Evolutionary conservation across 2,797 vertebrate species (phyloP).

Genomic region (Aeoliscus strigatus): DNA sequence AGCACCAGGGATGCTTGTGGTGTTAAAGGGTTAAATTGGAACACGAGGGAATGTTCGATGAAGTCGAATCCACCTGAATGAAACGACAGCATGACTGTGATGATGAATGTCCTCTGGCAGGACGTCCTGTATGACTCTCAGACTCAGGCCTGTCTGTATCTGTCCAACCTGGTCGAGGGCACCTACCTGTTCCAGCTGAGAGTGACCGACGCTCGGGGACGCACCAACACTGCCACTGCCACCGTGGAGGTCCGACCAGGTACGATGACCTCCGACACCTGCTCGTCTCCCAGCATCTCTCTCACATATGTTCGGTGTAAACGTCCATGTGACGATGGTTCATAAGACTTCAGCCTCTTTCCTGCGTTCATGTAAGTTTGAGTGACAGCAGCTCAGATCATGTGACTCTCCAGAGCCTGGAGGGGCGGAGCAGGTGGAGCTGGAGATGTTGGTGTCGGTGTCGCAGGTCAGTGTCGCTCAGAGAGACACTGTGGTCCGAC

Average conservation of each 20-base stretch:
- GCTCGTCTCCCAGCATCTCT: no score
- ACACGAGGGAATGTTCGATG: no score
- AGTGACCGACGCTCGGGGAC: slow-evolving; percentile 78
- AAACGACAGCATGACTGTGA: not conserved
- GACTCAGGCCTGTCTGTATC: slow-evolving; percentile 72
- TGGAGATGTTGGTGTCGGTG: slow-evolving; percentile 83
- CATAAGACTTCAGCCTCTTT: no score
- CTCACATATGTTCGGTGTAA: no score
- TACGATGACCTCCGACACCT: slow-evolving; percentile 41
- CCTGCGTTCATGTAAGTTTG: no score
- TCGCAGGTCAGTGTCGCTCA: slow-evolving; percentile 83
- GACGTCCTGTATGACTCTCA: slow-evolving; percentile 82
- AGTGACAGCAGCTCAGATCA: no score
- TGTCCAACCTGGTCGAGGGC: slow-evolving; percentile 88
- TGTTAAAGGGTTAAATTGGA: no score
- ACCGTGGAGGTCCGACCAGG: slow-evolving; percentile 88
- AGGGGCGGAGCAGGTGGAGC: slow-evolving; percentile 82
- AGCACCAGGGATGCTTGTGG: no score
- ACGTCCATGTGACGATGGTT: no score
- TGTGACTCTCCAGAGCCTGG: slow-evolving; percentile 74
- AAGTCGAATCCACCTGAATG: no score
- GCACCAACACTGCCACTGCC: slow-evolving; percentile 76
- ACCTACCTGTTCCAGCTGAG: slow-evolving; percentile 84
- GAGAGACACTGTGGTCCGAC: slow-evolving; percentile 82
- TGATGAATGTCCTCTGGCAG: slow-evolving; percentile 49